Evolutionary conservation across 2,113 vertebrate genomes (phyloP).

Genomic region (Brevimyrus niger): DNA sequence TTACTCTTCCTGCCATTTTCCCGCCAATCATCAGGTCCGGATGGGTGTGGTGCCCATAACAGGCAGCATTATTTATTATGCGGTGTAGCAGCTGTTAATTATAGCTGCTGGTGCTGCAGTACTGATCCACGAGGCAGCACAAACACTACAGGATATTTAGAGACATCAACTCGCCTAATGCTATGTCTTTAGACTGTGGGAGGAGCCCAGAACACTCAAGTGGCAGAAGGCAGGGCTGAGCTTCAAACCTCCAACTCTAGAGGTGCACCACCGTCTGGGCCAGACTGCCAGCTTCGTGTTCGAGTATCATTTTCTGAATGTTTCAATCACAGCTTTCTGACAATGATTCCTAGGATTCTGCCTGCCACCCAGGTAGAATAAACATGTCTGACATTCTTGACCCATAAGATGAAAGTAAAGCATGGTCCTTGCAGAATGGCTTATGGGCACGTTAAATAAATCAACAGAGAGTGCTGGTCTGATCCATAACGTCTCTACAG

Average conservation of each 20-base stretch:
- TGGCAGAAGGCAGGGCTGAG: neutral
- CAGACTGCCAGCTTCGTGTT: neutral
- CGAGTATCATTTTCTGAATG: neutral
- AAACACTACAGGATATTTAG: neutral
- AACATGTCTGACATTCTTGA: neutral
- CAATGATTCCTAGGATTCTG: neutral
- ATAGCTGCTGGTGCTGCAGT: neutral
- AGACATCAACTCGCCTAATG: neutral
- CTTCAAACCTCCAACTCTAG: neutral
- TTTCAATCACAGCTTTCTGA: neutral
- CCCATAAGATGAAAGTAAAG: neutral
- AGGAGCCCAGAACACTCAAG: neutral
- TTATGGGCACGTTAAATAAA: neutral
- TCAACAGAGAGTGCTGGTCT: neutral
- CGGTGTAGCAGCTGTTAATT: neutral
- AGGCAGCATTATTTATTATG: neutral
- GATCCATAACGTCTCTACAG: neutral
- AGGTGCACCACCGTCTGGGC: neutral
- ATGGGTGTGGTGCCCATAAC: neutral
- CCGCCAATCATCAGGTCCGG: neutral
- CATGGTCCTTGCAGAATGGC: neutral
- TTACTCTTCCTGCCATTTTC: neutral
- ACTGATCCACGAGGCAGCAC: neutral
- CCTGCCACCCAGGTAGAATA: neutral
- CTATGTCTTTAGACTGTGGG: neutral